Evolutionary conservation across 2,797 vertebrate species (phyloP).

Genomic region (Pipistrellus kuhlii): DNA sequence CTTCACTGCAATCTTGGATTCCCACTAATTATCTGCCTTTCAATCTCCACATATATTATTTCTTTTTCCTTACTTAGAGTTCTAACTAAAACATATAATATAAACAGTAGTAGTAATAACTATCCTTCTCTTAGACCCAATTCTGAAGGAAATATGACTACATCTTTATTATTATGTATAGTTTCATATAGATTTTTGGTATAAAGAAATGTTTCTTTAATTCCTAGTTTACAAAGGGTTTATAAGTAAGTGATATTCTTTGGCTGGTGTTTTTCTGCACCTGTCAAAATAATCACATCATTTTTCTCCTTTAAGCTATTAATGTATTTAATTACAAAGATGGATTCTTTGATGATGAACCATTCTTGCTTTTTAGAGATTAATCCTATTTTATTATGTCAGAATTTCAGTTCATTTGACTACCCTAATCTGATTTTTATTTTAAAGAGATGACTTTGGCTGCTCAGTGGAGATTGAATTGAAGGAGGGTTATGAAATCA

Average conservation of each 20-base stretch:
- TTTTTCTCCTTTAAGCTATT: conserved; percentile 20
- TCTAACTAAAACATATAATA: neutral
- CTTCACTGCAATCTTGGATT: neutral
- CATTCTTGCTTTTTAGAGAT: neutral
- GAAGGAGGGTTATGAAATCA: neutral
- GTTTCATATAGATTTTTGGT: neutral
- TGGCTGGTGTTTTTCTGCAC: neutral
- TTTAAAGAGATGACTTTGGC: neutral
- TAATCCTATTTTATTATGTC: neutral
- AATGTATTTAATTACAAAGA: neutral
- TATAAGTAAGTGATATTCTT: neutral
- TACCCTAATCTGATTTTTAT: neutral
- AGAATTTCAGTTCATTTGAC: neutral
- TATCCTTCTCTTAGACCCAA: neutral
- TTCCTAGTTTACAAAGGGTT: neutral
- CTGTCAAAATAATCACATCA: neutral
- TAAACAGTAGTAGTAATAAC: neutral
- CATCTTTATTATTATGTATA: neutral
- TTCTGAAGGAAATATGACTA: neutral
- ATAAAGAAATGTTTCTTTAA: neutral
- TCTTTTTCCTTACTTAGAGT: neutral
- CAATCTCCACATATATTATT: neutral
- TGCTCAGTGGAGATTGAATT: neutral
- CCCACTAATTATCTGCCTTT: neutral
- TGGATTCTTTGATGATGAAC: neutral